Conservation (phyloP, 1,140 invertebrate genomes). For the Pseudomyrmex sp. region DNA sequence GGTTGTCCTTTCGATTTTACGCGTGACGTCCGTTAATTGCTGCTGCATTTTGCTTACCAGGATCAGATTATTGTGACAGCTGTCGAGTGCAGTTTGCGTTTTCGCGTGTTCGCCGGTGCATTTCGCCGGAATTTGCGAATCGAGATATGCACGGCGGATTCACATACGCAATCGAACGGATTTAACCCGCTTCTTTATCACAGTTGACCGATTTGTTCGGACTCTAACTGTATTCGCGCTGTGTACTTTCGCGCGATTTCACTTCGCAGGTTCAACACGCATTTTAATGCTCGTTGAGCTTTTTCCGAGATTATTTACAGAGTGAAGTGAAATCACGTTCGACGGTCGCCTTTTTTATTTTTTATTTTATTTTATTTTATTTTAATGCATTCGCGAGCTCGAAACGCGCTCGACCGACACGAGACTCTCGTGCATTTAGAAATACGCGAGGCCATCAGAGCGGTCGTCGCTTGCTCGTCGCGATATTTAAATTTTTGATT, state of each 20-base stretch:
- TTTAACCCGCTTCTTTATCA: conserved; percentile 33
- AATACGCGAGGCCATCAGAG: not conserved
- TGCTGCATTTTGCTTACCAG: conserved; percentile 72
- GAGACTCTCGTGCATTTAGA: not conserved
- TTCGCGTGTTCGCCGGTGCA: conserved; percentile 57
- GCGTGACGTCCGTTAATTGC: conserved; percentile 71
- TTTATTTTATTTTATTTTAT: no score
- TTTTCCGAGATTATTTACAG: not conserved
- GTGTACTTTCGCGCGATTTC: conserved; percentile 36
- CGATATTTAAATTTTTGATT: conserved; percentile 59
- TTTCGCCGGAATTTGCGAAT: conserved; percentile 63
- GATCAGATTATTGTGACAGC: conserved; percentile 73
- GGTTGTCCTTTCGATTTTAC: conserved; percentile 52
- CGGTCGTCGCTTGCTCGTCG: conserved; percentile 18
- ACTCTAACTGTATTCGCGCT: conserved; percentile 43
- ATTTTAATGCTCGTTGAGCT: conserved; percentile 23
- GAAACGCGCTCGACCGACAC: not conserved
- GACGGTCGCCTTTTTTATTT: not conserved
- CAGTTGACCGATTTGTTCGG: conserved; percentile 29
- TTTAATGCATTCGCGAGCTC: conserved; percentile 14
- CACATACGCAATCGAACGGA: conserved; percentile 39
- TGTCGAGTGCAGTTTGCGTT: conserved; percentile 65
- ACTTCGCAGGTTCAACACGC: conserved; percentile 16
- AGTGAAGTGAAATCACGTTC: not conserved
- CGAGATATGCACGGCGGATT: conserved; percentile 12